phyloP scores from a whole-genome alignment of 2,113 vertebrate species.

The rat (Rattus norvegicus) region GRCr8 NC_086033.1:97497001-97497500 shows the following conservation, averaged over 20 bases:
- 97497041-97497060: neutral
- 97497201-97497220: neutral
- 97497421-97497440: neutral
- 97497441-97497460: neutral
- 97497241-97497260: neutral
- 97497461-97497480: neutral
- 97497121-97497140: neutral
- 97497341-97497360: neutral
- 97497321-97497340: neutral
- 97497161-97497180: too few relatives aligned
- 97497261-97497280: neutral
- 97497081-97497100: neutral
- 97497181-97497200: too few relatives aligned
- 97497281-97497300: neutral
- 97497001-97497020: neutral
- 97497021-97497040: neutral
- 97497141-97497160: neutral
- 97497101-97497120: accelerated
- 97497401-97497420: neutral
- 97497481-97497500: neutral
- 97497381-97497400: neutral
- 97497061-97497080: neutral
- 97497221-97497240: neutral
- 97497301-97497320: neutral
- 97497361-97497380: neutral